These are phyloP conservation scores for Dryadula phaetusa DNA, from an alignment of 2,888 invertebrate genomes.

Conservation along the genomic window DNA sequence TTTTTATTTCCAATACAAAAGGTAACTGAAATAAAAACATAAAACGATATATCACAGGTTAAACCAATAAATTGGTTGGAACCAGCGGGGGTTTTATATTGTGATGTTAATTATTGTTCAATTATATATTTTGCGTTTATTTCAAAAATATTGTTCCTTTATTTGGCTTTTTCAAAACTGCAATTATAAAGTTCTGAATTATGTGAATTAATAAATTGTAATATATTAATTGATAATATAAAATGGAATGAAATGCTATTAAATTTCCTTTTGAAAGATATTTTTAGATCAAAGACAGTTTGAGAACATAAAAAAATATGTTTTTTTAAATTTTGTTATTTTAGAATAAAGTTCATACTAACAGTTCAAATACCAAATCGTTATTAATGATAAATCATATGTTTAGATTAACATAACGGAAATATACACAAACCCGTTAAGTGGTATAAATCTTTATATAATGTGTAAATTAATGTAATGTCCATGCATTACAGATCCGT, in stretches of 20 bases:
- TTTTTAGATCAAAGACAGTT: no score
- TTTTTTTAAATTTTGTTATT: no score
- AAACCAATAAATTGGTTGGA: conserved; percentile 11
- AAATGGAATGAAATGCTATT: no score
- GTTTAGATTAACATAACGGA: background rate
- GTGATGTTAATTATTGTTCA: conserved; percentile 12
- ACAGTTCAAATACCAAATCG: background rate
- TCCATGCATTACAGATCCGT: conserved; percentile 29
- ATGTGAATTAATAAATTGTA: background rate
- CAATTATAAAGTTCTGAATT: background rate
- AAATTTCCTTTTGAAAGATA: no score
- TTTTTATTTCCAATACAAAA: conserved; percentile 1
- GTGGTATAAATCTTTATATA: conserved; percentile 19
- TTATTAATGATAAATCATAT: background rate
- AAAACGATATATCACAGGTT: conserved; percentile 11
- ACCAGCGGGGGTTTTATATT: conserved; percentile 13
- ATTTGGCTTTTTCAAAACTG: background rate
- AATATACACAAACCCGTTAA: conserved; percentile 15
- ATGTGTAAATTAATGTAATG: conserved; percentile 35
- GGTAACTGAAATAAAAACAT: conserved; percentile 15
- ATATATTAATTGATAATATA: no score
- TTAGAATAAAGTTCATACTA: no score
- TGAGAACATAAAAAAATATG: no score
- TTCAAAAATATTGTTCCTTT: background rate
- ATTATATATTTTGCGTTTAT: conserved; percentile 14